phyloP scores from a whole-genome alignment of 2,113 vertebrate species.

The Benthochromis sp. region DNA sequence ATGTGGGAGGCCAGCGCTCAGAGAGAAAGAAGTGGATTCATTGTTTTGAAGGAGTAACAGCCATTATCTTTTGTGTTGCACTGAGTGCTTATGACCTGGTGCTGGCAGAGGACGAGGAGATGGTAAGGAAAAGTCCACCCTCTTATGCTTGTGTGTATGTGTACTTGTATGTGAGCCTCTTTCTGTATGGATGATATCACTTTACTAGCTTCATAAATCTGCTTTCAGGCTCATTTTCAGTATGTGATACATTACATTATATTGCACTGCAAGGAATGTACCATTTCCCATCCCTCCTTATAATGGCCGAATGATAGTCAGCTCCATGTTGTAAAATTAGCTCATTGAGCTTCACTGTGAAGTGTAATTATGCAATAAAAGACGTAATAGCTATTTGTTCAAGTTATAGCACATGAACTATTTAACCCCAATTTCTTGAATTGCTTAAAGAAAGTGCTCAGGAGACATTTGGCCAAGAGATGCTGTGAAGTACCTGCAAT shows the following conservation, averaged over 20 bases:
- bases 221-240: neutral
- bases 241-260: neutral
- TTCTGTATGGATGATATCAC: neutral
- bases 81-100: slow-evolving; percentile 96
- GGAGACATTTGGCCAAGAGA: neutral
- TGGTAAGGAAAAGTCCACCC: slow-evolving; percentile 74
- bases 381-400: neutral
- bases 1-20: slow-evolving; percentile 88
- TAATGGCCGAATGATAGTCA: neutral
- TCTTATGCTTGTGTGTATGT: neutral
- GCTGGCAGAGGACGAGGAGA: slow-evolving; percentile 96
- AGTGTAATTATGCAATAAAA: neutral
- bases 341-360: neutral
- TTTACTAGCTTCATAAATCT: neutral
- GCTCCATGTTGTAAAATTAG: neutral
- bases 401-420: neutral
- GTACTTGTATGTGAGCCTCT: neutral
- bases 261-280: neutral
- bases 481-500: neutral
- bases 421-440: neutral
- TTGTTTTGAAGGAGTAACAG: slow-evolving; percentile 97
- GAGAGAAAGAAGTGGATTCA: slow-evolving; percentile 97
- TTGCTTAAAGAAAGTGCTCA: neutral
- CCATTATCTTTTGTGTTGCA: slow-evolving; percentile 97
- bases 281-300: neutral